A percentile compares a stretch with the other conserved stretches of the same genome.
phyloP scores from a whole-genome alignment of 2,113 vertebrate species.

The Nicator chloris region DNA sequence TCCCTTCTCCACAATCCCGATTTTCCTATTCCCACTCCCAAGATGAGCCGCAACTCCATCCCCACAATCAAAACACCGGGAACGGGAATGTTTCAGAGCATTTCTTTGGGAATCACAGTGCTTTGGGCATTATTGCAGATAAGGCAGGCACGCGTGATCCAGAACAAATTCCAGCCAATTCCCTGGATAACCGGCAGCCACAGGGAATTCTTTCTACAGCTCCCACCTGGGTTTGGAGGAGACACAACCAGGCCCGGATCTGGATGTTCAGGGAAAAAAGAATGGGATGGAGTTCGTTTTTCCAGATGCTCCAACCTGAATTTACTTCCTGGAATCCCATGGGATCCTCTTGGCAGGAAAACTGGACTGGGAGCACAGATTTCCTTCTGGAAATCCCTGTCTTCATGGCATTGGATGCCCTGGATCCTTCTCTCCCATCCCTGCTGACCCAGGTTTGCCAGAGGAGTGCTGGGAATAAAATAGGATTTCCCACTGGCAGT shows the following conservation, averaged over 20 bases:
- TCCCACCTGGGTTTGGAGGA: not conserved
- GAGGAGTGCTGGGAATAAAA: not conserved
- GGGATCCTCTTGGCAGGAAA: not conserved
- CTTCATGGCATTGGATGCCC: not conserved
- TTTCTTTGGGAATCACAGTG: not conserved
- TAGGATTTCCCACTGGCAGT: fast-evolving
- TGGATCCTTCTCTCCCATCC: not conserved
- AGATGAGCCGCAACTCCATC: not conserved
- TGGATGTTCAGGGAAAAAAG: not conserved
- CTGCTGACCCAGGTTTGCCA: not conserved
- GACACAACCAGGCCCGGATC: not conserved
- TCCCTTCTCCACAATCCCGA: fast-evolving
- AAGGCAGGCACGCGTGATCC: not conserved
- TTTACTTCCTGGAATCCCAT: fast-evolving
- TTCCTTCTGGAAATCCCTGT: not conserved
- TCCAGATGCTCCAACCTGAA: not conserved
- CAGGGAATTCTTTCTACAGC: not conserved
- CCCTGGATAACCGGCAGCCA: not conserved
- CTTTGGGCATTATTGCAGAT: not conserved
- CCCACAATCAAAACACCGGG: not conserved
- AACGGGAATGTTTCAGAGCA: not conserved
- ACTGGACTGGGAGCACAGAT: fast-evolving
- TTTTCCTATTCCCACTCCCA: not conserved
- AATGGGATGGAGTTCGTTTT: not conserved
- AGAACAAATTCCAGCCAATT: not conserved